phyloP scores from a whole-genome alignment of 2,888 invertebrate genomes.

The Cenopis cana region DNA sequence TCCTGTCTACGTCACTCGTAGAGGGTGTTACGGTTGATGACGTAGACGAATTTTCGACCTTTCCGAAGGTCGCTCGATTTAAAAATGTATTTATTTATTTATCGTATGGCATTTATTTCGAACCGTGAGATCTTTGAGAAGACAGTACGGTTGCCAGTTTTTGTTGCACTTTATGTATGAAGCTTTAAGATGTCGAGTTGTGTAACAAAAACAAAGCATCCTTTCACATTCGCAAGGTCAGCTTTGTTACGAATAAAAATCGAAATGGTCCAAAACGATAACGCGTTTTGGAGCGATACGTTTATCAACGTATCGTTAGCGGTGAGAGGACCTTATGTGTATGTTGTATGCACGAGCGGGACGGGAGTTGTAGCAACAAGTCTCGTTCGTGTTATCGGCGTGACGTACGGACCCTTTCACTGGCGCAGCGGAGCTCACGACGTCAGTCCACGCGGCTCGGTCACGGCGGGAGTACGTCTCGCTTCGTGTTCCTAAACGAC shows the following conservation, averaged over 20 bases:
- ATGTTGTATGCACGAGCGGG: conserved; percentile 56
- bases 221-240: conserved; percentile 44
- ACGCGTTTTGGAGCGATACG: conserved; percentile 30
- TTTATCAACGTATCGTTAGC: conserved; percentile 57
- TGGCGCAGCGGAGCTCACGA: conserved; percentile 62
- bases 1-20: conserved; percentile 35
- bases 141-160: too few species aligned
- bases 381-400: conserved; percentile 77
- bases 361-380: conserved; percentile 77
- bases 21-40: conserved; percentile 29
- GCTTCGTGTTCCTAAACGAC: conserved; percentile 69
- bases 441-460: conserved; percentile 83
- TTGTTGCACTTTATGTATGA: too few species aligned
- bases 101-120: too few species aligned
- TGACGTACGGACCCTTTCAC: conserved; percentile 87
- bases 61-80: conserved; percentile 24
- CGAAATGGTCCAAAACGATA: conserved; percentile 43
- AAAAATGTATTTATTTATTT: too few species aligned
- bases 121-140: too few species aligned
- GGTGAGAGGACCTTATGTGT: conserved; percentile 67
- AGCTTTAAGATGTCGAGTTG: conserved; percentile 31
- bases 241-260: conserved; percentile 45
- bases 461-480: conserved; percentile 79
- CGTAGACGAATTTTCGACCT: conserved; percentile 25
- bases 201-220: conserved; percentile 44